Percentiles rank a stretch among this genome's conserved stretches.
Conservation (phyloP, 2,113 vertebrate species). For the Prunella fulvescens region DNA sequence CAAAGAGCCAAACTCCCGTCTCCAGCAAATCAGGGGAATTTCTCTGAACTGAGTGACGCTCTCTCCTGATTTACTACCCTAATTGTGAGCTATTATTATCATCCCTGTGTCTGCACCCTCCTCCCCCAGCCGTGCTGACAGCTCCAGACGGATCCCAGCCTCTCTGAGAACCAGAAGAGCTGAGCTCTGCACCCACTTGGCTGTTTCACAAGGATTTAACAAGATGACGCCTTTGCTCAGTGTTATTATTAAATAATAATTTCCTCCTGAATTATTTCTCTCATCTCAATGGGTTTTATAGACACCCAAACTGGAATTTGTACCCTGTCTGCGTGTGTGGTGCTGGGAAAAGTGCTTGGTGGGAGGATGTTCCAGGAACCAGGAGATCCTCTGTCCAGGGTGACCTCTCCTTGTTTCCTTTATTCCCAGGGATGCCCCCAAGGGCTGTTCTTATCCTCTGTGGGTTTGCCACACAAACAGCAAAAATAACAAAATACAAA, state of each 20-base stretch:
- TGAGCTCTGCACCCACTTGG: constrained; percentile 11
- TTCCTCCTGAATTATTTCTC: background rate
- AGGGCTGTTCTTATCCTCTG: background rate
- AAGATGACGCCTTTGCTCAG: background rate
- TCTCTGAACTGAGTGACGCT: background rate
- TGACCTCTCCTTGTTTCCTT: background rate
- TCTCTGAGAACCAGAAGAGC: background rate
- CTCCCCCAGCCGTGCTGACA: background rate
- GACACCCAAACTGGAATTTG: background rate
- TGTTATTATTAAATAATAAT: background rate
- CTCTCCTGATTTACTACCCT: background rate
- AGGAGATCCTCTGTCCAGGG: rapidly evolving
- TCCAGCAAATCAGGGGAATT: background rate
- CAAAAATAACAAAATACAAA: background rate
- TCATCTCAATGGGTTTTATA: background rate
- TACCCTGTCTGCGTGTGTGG: rapidly evolving
- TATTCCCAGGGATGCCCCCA: background rate
- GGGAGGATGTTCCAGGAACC: background rate
- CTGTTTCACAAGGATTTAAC: background rate
- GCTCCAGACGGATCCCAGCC: background rate
- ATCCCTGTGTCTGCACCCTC: background rate
- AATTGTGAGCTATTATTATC: constrained; percentile 1
- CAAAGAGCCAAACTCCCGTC: background rate
- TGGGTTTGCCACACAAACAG: background rate
- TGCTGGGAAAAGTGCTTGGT: background rate